A percentile compares a stretch with the other conserved stretches of the same genome.
phyloP scores from a whole-genome alignment of 1,140 invertebrate species.

The Hylaeus volcanicus region DNA sequence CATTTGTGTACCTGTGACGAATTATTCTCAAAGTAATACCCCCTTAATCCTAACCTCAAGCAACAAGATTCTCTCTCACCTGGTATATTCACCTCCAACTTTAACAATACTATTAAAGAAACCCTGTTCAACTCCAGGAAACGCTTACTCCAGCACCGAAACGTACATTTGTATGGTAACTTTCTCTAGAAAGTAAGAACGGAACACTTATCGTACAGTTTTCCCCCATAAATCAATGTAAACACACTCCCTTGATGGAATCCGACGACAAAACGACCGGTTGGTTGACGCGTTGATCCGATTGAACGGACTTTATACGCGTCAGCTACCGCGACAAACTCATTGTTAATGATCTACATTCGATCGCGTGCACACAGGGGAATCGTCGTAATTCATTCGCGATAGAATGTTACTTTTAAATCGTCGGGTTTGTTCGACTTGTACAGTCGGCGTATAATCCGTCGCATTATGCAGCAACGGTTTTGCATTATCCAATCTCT shows the following conservation, averaged over 20 bases:
- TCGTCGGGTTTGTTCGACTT: background rate
- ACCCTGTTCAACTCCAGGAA: no score
- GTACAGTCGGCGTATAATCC: conserved; percentile 5
- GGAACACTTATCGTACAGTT: background rate
- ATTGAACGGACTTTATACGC: background rate
- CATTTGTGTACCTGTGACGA: no score
- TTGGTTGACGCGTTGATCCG: background rate
- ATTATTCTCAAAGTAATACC: no score
- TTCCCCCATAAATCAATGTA: background rate
- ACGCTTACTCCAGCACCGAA: background rate
- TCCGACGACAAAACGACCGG: background rate
- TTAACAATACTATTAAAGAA: background rate
- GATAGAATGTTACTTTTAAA: conserved; percentile 12
- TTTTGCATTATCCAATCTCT: conserved; percentile 23
- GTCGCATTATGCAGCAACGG: conserved; percentile 9
- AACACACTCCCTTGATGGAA: background rate
- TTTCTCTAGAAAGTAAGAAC: conserved; percentile 14
- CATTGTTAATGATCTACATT: conserved; percentile 16
- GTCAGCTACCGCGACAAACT: conserved; percentile 9
- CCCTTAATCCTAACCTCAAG: no score
- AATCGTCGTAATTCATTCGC: conserved; percentile 12
- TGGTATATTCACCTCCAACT: no score
- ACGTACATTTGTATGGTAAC: background rate
- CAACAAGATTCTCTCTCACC: no score
- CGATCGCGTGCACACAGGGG: background rate